Percentiles rank a stretch among this genome's conserved stretches.
phyloP scores from a whole-genome alignment of 2,888 invertebrate species.

The Falcaria lacertinaria region DNA sequence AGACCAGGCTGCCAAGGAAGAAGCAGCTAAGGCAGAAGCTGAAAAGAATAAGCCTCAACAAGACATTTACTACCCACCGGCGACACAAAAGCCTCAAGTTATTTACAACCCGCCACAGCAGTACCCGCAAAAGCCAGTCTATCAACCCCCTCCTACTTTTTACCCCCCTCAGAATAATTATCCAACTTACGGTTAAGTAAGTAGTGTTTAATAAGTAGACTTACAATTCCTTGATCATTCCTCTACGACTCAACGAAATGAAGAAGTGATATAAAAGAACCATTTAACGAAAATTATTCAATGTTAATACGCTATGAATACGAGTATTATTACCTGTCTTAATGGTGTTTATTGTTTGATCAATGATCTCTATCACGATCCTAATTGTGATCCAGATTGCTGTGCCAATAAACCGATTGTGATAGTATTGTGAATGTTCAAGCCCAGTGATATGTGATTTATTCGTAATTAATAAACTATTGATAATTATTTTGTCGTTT shows the following conservation, averaged over 20 bases:
- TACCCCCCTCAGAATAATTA: conserved; percentile 22
- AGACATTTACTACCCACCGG: conserved; percentile 10
- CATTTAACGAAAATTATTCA: not conserved
- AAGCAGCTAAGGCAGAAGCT: conserved; percentile 25
- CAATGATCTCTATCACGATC: conserved; percentile 66
- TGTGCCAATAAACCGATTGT: conserved; percentile 41
- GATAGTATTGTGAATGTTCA: conserved; percentile 37
- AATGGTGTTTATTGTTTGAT: conserved; percentile 20
- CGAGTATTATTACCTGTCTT: conserved; percentile 34
- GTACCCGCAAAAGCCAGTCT: conserved; percentile 9
- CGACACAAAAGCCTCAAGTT: conserved; percentile 16
- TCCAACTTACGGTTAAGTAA: conserved; percentile 22
- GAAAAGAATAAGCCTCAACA: conserved; percentile 41
- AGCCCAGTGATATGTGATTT: conserved; percentile 42
- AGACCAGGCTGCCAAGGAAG: conserved; percentile 51
- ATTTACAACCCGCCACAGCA: conserved; percentile 14
- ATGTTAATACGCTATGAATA: conserved; percentile 17
- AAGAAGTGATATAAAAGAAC: not conserved
- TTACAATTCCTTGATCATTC: conserved; percentile 1
- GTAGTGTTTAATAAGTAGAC: not conserved
- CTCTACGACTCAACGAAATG: not conserved
- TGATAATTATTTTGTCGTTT: conserved; percentile 18
- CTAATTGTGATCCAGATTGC: conserved; percentile 64
- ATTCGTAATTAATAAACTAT: conserved; percentile 37
- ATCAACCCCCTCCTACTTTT: conserved; percentile 22